Evolutionary conservation across 2,113 vertebrate genomes (phyloP).

Genomic region (Callopanchax toddi): DNA sequence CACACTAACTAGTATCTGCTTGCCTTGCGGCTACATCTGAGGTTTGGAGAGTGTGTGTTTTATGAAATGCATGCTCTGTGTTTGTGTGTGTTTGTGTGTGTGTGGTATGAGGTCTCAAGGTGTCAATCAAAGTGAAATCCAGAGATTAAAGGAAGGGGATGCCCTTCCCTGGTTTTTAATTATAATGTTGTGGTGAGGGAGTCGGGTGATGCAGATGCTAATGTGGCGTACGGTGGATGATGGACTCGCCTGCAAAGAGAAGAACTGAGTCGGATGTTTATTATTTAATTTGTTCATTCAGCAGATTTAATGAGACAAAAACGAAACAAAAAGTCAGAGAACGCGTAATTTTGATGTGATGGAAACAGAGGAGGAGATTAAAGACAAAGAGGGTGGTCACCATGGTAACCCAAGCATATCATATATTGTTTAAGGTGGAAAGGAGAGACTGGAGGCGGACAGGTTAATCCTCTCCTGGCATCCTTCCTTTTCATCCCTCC

Average conservation of each 20-base stretch:
- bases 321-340: not conserved
- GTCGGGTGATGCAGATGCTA: slow-evolving; percentile 53
- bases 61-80: not conserved
- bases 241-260: slow-evolving; percentile 31
- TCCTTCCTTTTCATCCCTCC: slow-evolving; percentile 55
- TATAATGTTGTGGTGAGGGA: slow-evolving; percentile 36
- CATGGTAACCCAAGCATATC: slow-evolving; percentile 34
- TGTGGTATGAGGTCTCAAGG: slow-evolving; percentile 46
- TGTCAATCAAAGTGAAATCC: slow-evolving; percentile 68
- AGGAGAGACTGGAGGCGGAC: slow-evolving; percentile 67
- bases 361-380: not conserved
- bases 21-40: slow-evolving; percentile 53
- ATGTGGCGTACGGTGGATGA: slow-evolving; percentile 44
- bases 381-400: slow-evolving; percentile 21
- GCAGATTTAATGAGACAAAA: not conserved
- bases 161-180: slow-evolving; percentile 64
- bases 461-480: slow-evolving; percentile 71
- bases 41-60: slow-evolving; percentile 22
- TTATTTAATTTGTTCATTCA: slow-evolving; percentile 8
- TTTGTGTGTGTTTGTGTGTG: slow-evolving; percentile 17
- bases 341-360: not conserved
- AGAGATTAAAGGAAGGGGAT: slow-evolving; percentile 61
- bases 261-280: slow-evolving; percentile 3
- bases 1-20: slow-evolving; percentile 62
- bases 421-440: slow-evolving; percentile 46